Base-by-base conservation (phyloP, 2,797 vertebrate species). In the Dendrocincla fuliginosa region DNA sequence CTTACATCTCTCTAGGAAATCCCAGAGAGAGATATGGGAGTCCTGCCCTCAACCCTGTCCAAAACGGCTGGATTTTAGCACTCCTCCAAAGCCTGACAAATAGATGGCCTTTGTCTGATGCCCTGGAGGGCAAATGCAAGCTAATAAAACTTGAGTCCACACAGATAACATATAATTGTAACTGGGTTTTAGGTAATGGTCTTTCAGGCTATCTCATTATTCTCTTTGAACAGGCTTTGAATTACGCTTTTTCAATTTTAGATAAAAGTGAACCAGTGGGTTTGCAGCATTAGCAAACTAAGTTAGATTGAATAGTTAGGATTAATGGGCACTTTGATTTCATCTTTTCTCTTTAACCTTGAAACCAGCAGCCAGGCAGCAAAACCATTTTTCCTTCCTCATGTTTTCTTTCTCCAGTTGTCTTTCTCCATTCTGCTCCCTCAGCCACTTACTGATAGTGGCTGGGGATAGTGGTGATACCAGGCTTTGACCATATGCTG, bases 141-240 rank as follows among this genome's bases (percentile, higher is more conserved):
- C 79, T 92, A 83, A 96, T 96, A 94, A 95, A 93, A 75, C 91
- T 68, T 32, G 65, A 92, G 81, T 89, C 93, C 82, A 79, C 46
- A 63, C 60, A 95, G 93, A 95, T 93, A 93, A 82, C 33, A 0
- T 55, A 60, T 84, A 92, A 92, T 92, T 94, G 87, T 92, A 92
- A 91, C 89, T 92, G 56, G 42, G 30, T 89, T 96, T 83, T 75
- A 87, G 90, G 82, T 93, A 94, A 90, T 93, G 89, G 90, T 80
- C 82, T 95, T 84, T 35, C 71, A 87, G 87, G 73, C 78, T 93
- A 87, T 87, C 88, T 96, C 87, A 84, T 95, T 93, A 92, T 87
- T 94, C 84, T 55, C 82, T 96, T 96, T 93, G 87, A 95, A 84
- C 78, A 87, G 87, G 75, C 75, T 96, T 96, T 93, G 93, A 96